These are phyloP conservation scores for Holothuria scabra DNA, from an alignment of 53 echinoderm and acorn worm genomes.

Conservation along the genomic window DNA sequence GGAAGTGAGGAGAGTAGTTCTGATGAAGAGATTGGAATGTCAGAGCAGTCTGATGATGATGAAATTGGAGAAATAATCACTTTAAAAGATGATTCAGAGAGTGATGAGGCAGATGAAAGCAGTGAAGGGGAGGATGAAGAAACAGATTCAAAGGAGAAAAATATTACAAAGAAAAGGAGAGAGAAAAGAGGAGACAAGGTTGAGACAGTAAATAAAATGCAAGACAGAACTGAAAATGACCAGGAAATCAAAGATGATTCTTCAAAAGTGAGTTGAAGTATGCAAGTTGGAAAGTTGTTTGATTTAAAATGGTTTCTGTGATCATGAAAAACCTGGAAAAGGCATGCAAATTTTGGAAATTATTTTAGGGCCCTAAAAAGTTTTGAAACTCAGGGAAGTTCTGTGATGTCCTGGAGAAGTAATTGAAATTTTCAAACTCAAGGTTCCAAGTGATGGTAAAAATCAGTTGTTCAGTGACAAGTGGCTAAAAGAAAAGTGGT, in stretches of 20 bases:
- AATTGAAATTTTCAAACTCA: too few relatives aligned
- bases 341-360: too few relatives aligned
- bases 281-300: too few relatives aligned
- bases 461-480: too few relatives aligned
- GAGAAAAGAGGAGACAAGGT: background rate
- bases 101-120: constrained; percentile 25
- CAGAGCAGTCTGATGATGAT: constrained; percentile 37
- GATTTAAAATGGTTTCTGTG: too few relatives aligned
- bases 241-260: background rate
- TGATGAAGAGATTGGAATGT: constrained; percentile 19
- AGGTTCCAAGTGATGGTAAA: too few relatives aligned
- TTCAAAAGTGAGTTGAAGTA: background rate
- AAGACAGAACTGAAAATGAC: background rate
- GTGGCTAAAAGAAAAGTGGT: too few relatives aligned
- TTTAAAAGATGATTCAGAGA: constrained; percentile 25
- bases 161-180: background rate
- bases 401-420: too few relatives aligned
- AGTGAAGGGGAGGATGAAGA: background rate
- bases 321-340: too few relatives aligned
- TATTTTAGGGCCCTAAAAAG: too few relatives aligned
- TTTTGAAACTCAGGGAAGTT: too few relatives aligned
- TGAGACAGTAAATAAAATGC: constrained; percentile 7
- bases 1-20: constrained; percentile 23
- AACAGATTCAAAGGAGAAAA: background rate
- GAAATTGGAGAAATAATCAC: constrained; percentile 39